Conservation (phyloP, 2,113 vertebrate species). For the Gallinago jamesoni region DNA sequence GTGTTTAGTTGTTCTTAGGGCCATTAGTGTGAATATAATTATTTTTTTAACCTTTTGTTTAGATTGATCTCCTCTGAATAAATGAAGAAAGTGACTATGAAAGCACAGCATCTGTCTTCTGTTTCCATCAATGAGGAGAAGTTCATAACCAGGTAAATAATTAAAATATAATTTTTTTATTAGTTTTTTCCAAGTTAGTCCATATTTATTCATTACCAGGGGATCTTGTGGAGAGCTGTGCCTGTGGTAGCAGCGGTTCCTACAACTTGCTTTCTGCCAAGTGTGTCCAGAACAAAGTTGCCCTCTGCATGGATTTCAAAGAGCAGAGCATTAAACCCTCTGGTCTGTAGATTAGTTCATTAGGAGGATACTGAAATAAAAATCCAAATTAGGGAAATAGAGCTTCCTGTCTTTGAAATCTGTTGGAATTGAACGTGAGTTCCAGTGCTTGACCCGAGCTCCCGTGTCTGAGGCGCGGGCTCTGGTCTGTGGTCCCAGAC, state of each 20-base stretch:
- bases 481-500: rapidly evolving
- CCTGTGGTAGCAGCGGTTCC: background rate
- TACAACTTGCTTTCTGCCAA: background rate
- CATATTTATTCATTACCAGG: background rate
- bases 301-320: background rate
- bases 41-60: background rate
- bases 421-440: rapidly evolving
- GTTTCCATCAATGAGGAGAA: constrained; percentile 69
- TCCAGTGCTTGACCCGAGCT: background rate
- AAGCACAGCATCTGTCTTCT: constrained; percentile 41
- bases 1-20: background rate
- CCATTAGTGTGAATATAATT: background rate
- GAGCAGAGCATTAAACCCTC: background rate
- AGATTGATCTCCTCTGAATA: constrained; percentile 1
- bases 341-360: background rate
- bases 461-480: background rate
- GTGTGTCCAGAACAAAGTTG: background rate
- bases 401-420: background rate
- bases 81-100: constrained; percentile 46
- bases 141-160: constrained; percentile 67
- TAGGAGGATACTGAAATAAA: background rate
- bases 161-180: background rate
- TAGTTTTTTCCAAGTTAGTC: background rate
- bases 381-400: background rate
- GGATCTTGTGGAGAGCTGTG: background rate